Conservation (phyloP, 2,797 vertebrate species). For the Limosa lapponica region DNA sequence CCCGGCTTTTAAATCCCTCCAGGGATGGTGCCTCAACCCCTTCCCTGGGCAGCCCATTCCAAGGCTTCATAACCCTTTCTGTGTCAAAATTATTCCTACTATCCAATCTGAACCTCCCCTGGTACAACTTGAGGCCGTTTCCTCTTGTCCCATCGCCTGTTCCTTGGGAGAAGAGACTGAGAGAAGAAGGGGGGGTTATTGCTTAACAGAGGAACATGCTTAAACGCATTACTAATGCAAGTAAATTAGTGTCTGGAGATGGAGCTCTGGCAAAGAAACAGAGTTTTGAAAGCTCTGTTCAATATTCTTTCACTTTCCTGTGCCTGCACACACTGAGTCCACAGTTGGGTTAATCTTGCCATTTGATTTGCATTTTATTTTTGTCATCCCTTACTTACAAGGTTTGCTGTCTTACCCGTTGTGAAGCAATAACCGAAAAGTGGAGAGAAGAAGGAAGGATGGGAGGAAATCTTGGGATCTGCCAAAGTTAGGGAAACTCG, state of each 20-base stretch:
- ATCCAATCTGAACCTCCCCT: too few species aligned
- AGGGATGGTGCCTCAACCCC: too few species aligned
- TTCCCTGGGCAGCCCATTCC: too few species aligned
- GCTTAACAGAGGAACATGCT: not conserved
- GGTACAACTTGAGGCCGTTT: too few species aligned
- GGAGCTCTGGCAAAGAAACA: slow-evolving; percentile 13
- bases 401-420: not conserved
- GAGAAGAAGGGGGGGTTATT: too few species aligned
- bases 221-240: not conserved
- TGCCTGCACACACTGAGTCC: not conserved
- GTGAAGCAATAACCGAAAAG: not conserved
- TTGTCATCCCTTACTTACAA: not conserved
- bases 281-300: not conserved
- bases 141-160: too few species aligned
- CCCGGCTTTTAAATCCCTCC: too few species aligned
- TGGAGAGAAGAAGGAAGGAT: not conserved
- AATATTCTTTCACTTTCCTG: not conserved
- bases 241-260: slow-evolving; percentile 6
- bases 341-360: not conserved
- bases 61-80: too few species aligned
- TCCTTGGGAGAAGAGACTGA: too few species aligned
- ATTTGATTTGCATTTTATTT: not conserved
- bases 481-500: not conserved
- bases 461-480: not conserved
- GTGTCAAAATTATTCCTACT: too few species aligned